Percentiles rank a stretch among this genome's conserved stretches.
Conservation (phyloP, 2,888 invertebrate species). For the Metellina segmentata region DNA sequence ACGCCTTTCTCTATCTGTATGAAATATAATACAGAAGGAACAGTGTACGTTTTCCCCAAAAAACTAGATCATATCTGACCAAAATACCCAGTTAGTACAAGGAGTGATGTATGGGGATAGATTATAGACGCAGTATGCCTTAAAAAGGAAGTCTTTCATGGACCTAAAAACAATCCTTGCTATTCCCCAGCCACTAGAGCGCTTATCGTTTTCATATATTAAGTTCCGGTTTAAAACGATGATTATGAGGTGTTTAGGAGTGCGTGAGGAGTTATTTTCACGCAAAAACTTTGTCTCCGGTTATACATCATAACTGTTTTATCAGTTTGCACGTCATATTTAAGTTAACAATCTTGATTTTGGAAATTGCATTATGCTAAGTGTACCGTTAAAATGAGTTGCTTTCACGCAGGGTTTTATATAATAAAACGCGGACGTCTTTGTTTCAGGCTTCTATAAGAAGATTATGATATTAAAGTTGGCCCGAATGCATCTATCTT, state of each 20-base stretch:
- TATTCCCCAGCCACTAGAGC: neutral
- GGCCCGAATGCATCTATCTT: no score
- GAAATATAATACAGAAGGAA: conserved; percentile 33
- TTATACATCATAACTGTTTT: neutral
- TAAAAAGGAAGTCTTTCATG: neutral
- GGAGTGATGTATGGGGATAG: neutral
- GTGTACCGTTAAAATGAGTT: neutral
- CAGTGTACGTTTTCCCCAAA: neutral
- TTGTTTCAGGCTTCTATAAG: no score
- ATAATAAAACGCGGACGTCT: no score
- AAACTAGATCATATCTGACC: neutral
- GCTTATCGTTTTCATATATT: neutral
- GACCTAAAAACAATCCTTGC: neutral
- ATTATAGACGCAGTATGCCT: neutral
- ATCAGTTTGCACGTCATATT: conserved; percentile 1
- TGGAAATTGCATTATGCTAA: neutral
- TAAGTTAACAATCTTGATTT: neutral
- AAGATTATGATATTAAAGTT: no score
- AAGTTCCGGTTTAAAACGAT: neutral
- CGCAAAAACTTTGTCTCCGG: neutral
- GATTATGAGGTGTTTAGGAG: neutral
- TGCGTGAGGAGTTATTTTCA: neutral
- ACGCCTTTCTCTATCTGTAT: conserved; percentile 37
- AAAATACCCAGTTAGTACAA: neutral
- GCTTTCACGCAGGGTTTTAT: neutral